A percentile compares a stretch with the other conserved stretches of the same genome.
Evolutionary conservation across 2,888 invertebrate genomes (phyloP).

Genomic region (Diloba caeruleocephala): DNA sequence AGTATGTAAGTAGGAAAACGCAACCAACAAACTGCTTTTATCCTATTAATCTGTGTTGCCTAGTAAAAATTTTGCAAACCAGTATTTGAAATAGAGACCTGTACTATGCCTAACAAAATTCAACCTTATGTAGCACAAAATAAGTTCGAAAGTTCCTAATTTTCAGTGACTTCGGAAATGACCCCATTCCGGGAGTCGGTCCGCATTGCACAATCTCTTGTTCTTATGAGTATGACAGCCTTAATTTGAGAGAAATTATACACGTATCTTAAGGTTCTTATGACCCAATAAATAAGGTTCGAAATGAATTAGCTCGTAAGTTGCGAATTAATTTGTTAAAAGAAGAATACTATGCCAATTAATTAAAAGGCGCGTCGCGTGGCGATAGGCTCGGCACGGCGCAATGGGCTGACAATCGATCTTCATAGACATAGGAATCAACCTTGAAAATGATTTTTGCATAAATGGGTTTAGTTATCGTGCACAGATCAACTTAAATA

Average conservation of each 20-base stretch:
- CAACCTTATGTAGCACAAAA: not conserved
- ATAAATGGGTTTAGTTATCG: too few relatives aligned
- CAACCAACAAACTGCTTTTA: constrained; percentile 36
- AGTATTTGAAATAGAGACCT: constrained; percentile 33
- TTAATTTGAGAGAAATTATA: constrained; percentile 52
- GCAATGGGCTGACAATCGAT: too few relatives aligned
- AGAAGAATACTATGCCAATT: constrained; percentile 30
- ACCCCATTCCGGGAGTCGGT: constrained; percentile 65
- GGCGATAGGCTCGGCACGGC: too few relatives aligned
- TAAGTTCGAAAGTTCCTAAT: constrained; percentile 25
- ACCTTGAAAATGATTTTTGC: too few relatives aligned
- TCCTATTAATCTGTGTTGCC: constrained; percentile 23
- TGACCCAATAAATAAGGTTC: constrained; percentile 6
- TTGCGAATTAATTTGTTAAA: constrained; percentile 41
- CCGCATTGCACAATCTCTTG: constrained; percentile 62
- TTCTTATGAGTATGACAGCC: constrained; percentile 57
- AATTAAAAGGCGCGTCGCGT: constrained; percentile 23
- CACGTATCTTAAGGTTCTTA: constrained; percentile 43
- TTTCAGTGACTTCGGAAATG: constrained; percentile 62
- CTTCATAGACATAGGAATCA: too few relatives aligned
- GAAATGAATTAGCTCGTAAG: constrained; percentile 15
- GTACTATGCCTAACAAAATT: constrained; percentile 9
- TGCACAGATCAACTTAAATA: too few relatives aligned
- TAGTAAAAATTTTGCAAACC: constrained; percentile 47
- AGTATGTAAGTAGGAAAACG: constrained; percentile 28